Conservation (phyloP, 23 tunicate genomes). For the Diplosoma virens region DNA sequence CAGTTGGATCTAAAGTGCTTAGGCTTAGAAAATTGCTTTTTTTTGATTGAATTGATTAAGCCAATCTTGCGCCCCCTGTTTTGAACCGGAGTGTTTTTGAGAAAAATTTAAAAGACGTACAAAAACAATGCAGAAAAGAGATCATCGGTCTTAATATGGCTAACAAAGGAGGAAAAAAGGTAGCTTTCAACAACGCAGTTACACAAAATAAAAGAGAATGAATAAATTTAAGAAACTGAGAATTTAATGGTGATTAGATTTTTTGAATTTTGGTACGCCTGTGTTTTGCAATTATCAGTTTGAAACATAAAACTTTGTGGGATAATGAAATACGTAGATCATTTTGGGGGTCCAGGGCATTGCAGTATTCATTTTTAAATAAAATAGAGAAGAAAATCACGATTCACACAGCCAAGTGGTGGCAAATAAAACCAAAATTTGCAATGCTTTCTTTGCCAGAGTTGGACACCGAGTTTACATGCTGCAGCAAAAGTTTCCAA, state of each 20-base stretch:
- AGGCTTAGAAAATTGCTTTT: too few relatives aligned
- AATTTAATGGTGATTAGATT: background rate
- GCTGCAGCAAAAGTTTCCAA: background rate
- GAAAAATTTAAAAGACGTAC: background rate
- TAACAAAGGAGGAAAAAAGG: too few relatives aligned
- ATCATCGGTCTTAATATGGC: background rate
- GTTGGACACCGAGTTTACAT: background rate
- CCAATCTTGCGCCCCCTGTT: background rate
- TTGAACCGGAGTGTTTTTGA: background rate
- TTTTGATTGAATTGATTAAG: background rate
- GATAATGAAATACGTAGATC: background rate
- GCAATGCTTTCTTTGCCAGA: background rate
- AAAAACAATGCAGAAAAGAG: background rate
- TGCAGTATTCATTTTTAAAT: background rate
- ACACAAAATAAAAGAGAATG: background rate
- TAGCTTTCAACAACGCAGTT: background rate
- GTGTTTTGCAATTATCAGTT: background rate
- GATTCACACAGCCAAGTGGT: background rate
- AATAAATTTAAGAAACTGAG: too few relatives aligned
- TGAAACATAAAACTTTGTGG: background rate
- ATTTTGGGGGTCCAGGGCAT: background rate
- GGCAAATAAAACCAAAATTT: too few relatives aligned
- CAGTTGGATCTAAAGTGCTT: too few relatives aligned
- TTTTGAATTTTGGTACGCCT: background rate
- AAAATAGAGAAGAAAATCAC: background rate